Conservation (phyloP, 37 sponge, comb jelly and placozoan species). For the Agelas oroides region DNA sequence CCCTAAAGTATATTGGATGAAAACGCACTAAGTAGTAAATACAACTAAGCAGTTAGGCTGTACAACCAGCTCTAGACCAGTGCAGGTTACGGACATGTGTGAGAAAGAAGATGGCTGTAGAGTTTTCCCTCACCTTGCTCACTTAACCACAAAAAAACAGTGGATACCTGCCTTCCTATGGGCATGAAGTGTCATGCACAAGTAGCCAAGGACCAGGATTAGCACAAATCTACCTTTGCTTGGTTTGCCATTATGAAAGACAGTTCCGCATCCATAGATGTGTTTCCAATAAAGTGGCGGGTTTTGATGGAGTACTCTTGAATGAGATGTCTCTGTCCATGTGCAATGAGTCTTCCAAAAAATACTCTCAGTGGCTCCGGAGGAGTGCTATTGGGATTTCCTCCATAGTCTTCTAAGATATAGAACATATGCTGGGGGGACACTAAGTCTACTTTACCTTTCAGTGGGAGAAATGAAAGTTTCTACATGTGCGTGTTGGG, state of each 20-base stretch:
- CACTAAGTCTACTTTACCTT: conserved; percentile 74
- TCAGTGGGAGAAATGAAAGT: conserved; percentile 78
- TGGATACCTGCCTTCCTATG: too few species aligned
- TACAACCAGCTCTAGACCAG: too few species aligned
- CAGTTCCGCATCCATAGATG: conserved; percentile 95
- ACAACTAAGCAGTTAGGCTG: too few species aligned
- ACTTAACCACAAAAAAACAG: too few species aligned
- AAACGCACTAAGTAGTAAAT: too few species aligned
- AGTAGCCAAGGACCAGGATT: too few species aligned
- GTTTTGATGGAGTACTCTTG: conserved; percentile 76
- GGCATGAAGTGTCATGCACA: too few species aligned
- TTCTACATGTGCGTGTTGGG: conserved; percentile 33
- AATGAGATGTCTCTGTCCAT: conserved; percentile 81
- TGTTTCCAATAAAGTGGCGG: conserved; percentile 92
- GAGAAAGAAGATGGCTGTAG: too few species aligned
- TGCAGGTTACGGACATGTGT: too few species aligned
- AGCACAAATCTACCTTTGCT: conserved; percentile 65
- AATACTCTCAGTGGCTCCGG: conserved; percentile 69
- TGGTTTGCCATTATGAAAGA: conserved; percentile 95
- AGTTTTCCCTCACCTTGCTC: too few species aligned
- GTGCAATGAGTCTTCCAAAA: conserved; percentile 71
- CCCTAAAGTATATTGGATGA: too few species aligned
- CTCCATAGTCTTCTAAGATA: conserved; percentile 86
- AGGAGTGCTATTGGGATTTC: conserved; percentile 51
- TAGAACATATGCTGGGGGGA: conserved; percentile 64